A percentile compares a stretch with the other conserved stretches of the same genome.
Conservation (phyloP, 1,140 invertebrate species). For the Listronotus bonariensis region DNA sequence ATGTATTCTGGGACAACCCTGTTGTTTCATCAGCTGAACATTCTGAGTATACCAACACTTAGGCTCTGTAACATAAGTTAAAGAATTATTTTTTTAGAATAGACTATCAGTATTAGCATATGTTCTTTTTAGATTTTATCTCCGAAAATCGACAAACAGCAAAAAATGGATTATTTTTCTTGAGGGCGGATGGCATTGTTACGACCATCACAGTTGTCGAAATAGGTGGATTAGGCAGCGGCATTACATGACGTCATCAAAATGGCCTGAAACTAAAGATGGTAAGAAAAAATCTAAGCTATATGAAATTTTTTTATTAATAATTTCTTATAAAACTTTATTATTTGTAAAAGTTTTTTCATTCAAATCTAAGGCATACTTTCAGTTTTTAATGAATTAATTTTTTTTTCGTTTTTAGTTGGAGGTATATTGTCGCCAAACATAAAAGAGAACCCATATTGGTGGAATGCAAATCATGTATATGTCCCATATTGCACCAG, state of each 20-base stretch:
- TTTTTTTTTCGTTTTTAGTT: constrained; percentile 61
- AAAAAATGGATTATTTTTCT: constrained; percentile 84
- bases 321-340: no score
- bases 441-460: constrained; percentile 86
- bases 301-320: no score
- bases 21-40: no score
- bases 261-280: constrained; percentile 78
- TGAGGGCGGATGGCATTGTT: constrained; percentile 92
- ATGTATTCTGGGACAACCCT: no score
- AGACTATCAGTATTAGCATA: no score
- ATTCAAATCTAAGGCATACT: no score
- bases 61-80: no score
- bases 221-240: constrained; percentile 78
- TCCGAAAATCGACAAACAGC: constrained; percentile 74
- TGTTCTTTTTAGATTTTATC: constrained; percentile 80
- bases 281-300: no score
- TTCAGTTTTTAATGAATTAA: no score
- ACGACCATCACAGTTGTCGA: constrained; percentile 78
- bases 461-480: constrained; percentile 92
- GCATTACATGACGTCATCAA: constrained; percentile 84
- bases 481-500: constrained; percentile 92
- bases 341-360: no score
- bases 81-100: no score
- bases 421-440: constrained; percentile 85
- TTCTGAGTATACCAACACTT: no score